Percentiles rank a stretch among this genome's conserved stretches.
phyloP scores from a whole-genome alignment of 1,140 invertebrate genomes.

The Nautilus pompilius region DNA sequence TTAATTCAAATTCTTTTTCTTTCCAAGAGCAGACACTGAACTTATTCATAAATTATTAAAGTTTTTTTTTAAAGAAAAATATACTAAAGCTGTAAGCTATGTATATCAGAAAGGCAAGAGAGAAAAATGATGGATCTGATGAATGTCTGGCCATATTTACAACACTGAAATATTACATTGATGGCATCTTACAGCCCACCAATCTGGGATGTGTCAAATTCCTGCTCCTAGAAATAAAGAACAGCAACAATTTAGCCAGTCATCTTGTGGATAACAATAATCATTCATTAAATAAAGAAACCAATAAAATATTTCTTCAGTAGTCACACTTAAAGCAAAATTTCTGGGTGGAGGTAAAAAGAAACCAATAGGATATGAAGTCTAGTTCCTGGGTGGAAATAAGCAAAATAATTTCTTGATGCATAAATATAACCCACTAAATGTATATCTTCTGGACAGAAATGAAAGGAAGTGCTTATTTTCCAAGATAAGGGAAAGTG shows the following conservation, averaged over 20 bases:
- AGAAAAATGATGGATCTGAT: conserved; percentile 20
- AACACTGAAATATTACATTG: background rate
- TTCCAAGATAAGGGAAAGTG: background rate
- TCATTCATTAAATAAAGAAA: background rate
- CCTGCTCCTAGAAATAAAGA: conserved; percentile 25
- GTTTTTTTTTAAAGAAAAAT: conserved; percentile 21
- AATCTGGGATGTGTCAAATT: conserved; percentile 27
- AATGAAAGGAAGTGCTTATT: too few relatives aligned
- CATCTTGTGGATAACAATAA: background rate
- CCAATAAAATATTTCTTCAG: background rate
- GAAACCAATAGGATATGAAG: background rate
- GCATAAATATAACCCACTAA: background rate
- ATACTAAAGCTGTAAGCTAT: conserved; percentile 21
- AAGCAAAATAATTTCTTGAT: background rate
- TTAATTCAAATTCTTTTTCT: too few relatives aligned
- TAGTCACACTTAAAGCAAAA: background rate
- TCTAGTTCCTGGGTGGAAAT: background rate
- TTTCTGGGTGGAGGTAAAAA: background rate
- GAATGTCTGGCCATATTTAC: conserved; percentile 21
- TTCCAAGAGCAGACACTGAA: too few relatives aligned
- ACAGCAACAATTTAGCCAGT: background rate
- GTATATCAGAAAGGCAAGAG: conserved; percentile 16
- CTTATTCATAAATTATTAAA: too few relatives aligned
- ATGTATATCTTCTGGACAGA: background rate
- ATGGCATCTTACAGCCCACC: conserved; percentile 20